These are phyloP conservation scores for Heliothis subflexa DNA, from an alignment of 1,140 invertebrate species.

Conservation along the genomic window DNA sequence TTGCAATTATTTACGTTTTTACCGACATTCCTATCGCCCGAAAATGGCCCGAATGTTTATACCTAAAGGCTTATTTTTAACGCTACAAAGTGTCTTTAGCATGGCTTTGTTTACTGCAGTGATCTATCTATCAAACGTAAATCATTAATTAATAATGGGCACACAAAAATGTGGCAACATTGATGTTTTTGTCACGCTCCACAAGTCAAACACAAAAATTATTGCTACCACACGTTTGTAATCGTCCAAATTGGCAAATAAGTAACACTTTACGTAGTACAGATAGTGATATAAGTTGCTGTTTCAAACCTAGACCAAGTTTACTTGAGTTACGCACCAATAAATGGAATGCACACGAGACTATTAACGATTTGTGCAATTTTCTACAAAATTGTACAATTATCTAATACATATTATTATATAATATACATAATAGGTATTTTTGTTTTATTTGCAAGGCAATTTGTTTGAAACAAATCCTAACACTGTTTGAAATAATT, in stretches of 20 bases:
- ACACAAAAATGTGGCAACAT: conserved; percentile 7
- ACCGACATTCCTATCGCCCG: too few relatives aligned
- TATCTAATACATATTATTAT: too few relatives aligned
- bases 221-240: conserved; percentile 11
- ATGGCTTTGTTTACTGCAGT: background rate
- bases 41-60: too few relatives aligned
- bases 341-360: background rate
- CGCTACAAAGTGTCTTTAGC: background rate
- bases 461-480: too few relatives aligned
- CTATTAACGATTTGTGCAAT: background rate
- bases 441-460: too few relatives aligned
- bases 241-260: conserved; percentile 23
- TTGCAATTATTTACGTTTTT: too few relatives aligned
- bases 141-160: conserved; percentile 5
- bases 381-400: background rate
- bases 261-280: background rate
- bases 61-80: background rate
- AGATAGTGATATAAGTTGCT: background rate
- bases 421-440: too few relatives aligned
- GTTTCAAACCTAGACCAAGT: background rate
- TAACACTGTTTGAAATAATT: too few relatives aligned
- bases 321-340: conserved; percentile 5
- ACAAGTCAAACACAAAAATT: conserved; percentile 12
- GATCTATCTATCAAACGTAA: background rate
- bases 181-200: conserved; percentile 21